A percentile compares a stretch with the other conserved stretches of the same genome.
Conservation (phyloP, 2,113 vertebrate genomes). For the Caranx melampygus region DNA sequence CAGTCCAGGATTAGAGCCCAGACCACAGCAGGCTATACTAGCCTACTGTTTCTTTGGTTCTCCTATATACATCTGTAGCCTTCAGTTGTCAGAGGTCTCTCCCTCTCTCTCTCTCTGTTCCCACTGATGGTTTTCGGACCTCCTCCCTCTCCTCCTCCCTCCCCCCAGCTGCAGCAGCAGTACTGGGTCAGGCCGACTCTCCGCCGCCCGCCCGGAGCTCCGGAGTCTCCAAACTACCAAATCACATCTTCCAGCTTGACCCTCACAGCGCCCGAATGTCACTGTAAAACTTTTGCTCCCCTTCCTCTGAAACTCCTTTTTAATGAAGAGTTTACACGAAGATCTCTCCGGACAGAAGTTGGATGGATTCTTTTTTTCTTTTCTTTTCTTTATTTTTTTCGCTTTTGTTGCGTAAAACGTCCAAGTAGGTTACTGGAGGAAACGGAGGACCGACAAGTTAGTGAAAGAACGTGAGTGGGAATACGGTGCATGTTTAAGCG, state of each 20-base stretch:
- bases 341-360: not conserved
- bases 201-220: conserved; percentile 40
- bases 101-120: not conserved
- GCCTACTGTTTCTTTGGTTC: conserved; percentile 16
- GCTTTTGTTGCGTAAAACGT: conserved; percentile 29
- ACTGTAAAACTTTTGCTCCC: not conserved
- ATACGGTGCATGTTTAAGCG: not conserved
- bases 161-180: not conserved
- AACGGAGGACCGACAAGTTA: not conserved
- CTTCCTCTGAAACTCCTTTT: not conserved
- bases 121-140: conserved; percentile 30
- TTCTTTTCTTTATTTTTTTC: not conserved
- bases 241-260: not conserved
- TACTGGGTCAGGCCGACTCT: conserved; percentile 21
- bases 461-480: not conserved
- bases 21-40: too few species aligned
- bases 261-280: not conserved
- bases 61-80: conserved; percentile 29
- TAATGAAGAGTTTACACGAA: not conserved
- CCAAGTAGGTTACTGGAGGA: conserved; percentile 5
- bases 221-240: conserved; percentile 36
- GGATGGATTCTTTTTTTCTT: conserved; percentile 15
- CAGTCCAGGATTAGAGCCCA: too few species aligned
- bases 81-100: too few species aligned
- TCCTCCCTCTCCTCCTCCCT: not conserved